Percentiles rank a stretch among this genome's conserved stretches.
Evolutionary conservation across 2,797 vertebrate species (phyloP).

Genomic region (Enteromius fasciolatus): DNA sequence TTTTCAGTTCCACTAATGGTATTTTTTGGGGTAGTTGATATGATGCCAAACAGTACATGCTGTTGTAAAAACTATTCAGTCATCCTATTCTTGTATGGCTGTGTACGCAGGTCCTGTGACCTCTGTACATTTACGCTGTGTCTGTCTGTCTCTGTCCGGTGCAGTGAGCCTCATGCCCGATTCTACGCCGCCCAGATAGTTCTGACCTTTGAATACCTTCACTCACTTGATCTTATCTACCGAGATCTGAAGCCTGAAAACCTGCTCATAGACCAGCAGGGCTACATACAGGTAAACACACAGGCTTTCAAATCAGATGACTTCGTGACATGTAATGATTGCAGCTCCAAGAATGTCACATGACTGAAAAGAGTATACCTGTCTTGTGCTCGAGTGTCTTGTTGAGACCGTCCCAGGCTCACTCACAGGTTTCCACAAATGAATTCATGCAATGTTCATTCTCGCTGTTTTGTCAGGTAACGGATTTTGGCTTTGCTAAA

Average conservation of each 20-base stretch:
- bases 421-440: background rate
- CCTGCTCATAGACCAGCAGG: slow-evolving; percentile 93
- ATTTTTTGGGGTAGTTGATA: background rate
- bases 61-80: background rate
- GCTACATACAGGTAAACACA: slow-evolving; percentile 86
- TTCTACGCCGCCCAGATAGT: slow-evolving; percentile 96
- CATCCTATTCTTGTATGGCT: background rate
- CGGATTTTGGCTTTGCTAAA: slow-evolving; percentile 96
- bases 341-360: background rate
- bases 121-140: slow-evolving; percentile 41
- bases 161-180: slow-evolving; percentile 91
- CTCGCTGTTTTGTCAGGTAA: slow-evolving; percentile 78
- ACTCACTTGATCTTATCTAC: slow-evolving; percentile 95
- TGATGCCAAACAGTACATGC: background rate
- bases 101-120: background rate
- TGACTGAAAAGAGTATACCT: background rate
- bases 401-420: background rate
- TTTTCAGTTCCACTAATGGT: background rate
- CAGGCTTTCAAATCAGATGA: background rate
- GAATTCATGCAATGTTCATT: background rate
- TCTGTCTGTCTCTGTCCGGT: slow-evolving; percentile 17
- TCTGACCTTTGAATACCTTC: slow-evolving; percentile 94
- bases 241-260: slow-evolving; percentile 95
- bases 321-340: background rate
- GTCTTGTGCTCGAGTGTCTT: background rate